phyloP scores from a whole-genome alignment of 1,140 invertebrate genomes.

The Asbolus verrucosus region DNA sequence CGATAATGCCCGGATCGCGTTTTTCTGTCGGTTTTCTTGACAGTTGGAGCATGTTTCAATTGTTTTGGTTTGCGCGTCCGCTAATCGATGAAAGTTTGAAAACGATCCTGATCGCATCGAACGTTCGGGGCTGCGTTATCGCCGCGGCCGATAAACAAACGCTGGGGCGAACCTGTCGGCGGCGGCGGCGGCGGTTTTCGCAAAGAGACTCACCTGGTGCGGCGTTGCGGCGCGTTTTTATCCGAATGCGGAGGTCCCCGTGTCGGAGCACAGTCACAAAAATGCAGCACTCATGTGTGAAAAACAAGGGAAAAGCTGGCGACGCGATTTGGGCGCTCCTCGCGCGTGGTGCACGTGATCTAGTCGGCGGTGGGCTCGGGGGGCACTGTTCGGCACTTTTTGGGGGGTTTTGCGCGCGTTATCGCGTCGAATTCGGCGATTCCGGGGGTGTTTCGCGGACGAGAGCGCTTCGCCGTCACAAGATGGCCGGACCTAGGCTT shows the following conservation, averaged over 20 bases:
- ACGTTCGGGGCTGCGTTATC: too few relatives aligned
- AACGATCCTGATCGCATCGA: too few relatives aligned
- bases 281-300: slow-evolving; percentile 56
- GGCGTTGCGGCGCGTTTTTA: not conserved
- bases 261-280: slow-evolving; percentile 56
- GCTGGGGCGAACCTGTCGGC: too few relatives aligned
- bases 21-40: too few relatives aligned
- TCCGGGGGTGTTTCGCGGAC: slow-evolving; percentile 61
- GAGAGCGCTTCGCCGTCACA: slow-evolving; percentile 63
- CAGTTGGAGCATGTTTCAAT: too few relatives aligned
- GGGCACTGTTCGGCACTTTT: slow-evolving; percentile 48
- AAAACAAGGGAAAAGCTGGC: slow-evolving; percentile 55
- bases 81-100: too few relatives aligned
- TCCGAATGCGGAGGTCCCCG: slow-evolving; percentile 45
- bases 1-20: not conserved
- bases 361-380: slow-evolving; percentile 50
- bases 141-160: too few relatives aligned
- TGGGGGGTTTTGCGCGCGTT: slow-evolving; percentile 54
- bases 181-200: not conserved
- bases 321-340: slow-evolving; percentile 16
- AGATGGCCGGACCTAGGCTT: slow-evolving; percentile 66
- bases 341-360: slow-evolving; percentile 56
- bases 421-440: slow-evolving; percentile 56
- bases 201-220: slow-evolving; percentile 8
- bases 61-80: too few relatives aligned